phyloP scores from a whole-genome alignment of 2,888 invertebrate genomes.

The Torymus texanus region DNA sequence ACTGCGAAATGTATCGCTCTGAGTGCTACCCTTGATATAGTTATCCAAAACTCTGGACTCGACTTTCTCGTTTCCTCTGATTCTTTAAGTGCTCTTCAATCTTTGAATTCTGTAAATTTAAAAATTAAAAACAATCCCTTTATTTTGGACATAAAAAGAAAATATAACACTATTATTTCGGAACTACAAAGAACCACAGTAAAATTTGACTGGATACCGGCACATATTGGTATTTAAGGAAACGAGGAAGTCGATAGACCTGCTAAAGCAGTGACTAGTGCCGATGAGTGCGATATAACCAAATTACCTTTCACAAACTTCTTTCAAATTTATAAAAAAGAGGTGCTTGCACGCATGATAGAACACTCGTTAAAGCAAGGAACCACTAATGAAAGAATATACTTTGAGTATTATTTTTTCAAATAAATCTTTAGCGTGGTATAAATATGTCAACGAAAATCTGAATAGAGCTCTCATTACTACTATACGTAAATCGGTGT shows the following conservation, averaged over 20 bases:
- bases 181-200: neutral
- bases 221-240: neutral
- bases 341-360: no score
- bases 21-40: neutral
- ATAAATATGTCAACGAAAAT: neutral
- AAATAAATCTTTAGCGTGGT: no score
- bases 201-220: neutral
- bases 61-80: neutral
- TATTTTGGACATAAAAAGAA: neutral
- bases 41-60: neutral
- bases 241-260: slow-evolving; percentile 4
- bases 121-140: neutral
- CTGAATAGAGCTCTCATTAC: neutral
- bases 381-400: no score
- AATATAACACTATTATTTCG: neutral
- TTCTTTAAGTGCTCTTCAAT: neutral
- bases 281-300: no score
- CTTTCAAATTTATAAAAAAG: no score
- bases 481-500: slow-evolving; percentile 4
- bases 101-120: neutral
- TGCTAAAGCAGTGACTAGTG: neutral
- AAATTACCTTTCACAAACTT: no score
- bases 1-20: slow-evolving; percentile 10
- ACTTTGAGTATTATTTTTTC: no score
- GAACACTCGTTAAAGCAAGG: no score